Evolutionary conservation across 1,140 invertebrate genomes (phyloP).

Genomic region (Heliconius hermathena): DNA sequence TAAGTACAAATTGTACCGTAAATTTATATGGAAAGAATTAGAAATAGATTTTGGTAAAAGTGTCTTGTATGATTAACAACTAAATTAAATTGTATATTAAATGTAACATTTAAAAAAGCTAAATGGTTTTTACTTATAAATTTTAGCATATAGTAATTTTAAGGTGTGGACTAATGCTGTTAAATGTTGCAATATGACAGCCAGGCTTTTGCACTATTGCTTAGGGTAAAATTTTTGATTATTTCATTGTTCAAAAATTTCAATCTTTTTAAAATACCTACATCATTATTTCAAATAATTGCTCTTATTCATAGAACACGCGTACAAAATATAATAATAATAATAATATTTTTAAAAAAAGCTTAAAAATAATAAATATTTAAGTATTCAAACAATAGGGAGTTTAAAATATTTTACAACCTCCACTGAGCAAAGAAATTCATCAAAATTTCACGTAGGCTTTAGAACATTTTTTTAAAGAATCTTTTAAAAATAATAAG

Average conservation of each 20-base stretch:
- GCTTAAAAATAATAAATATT: conserved; percentile 37
- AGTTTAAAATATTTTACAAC: conserved; percentile 59
- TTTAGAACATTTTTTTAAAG: conserved; percentile 32
- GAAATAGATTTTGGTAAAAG: too few species aligned
- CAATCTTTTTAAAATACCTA: background rate
- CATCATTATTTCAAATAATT: background rate
- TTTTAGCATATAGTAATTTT: too few species aligned
- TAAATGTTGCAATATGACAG: too few species aligned
- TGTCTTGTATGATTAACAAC: too few species aligned
- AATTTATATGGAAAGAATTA: too few species aligned
- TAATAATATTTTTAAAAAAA: conserved; percentile 35
- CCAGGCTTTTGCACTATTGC: too few species aligned
- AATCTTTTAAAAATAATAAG: conserved; percentile 12
- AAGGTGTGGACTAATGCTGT: too few species aligned
- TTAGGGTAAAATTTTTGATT: background rate
- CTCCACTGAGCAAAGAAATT: conserved; percentile 70
- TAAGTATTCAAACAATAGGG: conserved; percentile 15
- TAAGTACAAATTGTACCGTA: background rate
- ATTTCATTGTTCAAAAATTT: background rate
- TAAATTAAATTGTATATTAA: too few species aligned
- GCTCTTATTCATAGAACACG: conserved; percentile 1
- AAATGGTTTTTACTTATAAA: too few species aligned
- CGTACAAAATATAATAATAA: conserved; percentile 30
- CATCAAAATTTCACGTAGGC: conserved; percentile 45
- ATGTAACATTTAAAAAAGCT: too few species aligned